phyloP scores from a whole-genome alignment of 1,140 invertebrate genomes.

The Macrobrachium nipponense region DNA sequence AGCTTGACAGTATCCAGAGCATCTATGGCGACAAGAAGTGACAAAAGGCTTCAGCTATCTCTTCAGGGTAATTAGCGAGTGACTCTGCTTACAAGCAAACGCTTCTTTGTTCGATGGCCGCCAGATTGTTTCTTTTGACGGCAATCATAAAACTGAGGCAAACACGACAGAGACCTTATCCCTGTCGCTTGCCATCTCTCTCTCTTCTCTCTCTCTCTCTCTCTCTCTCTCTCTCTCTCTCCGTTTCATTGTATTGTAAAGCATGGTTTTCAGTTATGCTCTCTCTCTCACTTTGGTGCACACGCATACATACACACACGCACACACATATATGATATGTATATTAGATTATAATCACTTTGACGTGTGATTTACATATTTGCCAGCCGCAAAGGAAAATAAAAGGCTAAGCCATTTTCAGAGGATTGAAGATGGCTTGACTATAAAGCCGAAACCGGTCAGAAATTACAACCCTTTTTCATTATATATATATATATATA shows the following conservation, averaged over 20 bases:
- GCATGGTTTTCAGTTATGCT: not conserved
- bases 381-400: not conserved
- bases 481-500: conserved; percentile 13
- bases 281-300: conserved; percentile 3
- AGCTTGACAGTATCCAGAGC: too few species aligned
- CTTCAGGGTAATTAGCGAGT: too few species aligned
- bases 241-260: too few species aligned
- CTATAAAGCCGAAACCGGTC: too few species aligned
- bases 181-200: not conserved
- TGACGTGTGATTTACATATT: not conserved
- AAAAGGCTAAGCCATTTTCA: too few species aligned
- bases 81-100: too few species aligned
- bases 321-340: conserved; percentile 26
- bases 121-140: not conserved
- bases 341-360: not conserved
- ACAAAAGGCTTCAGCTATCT: too few species aligned
- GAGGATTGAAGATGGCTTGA: too few species aligned
- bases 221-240: not conserved
- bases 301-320: conserved; percentile 27
- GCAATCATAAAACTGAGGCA: not conserved
- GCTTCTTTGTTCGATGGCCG: too few species aligned
- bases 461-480: not conserved
- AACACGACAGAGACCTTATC: not conserved
- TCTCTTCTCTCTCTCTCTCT: not conserved
- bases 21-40: too few species aligned